These are phyloP conservation scores for Peromyscus nudipes DNA, from an alignment of 2,797 vertebrate species.

Conservation along the genomic window DNA sequence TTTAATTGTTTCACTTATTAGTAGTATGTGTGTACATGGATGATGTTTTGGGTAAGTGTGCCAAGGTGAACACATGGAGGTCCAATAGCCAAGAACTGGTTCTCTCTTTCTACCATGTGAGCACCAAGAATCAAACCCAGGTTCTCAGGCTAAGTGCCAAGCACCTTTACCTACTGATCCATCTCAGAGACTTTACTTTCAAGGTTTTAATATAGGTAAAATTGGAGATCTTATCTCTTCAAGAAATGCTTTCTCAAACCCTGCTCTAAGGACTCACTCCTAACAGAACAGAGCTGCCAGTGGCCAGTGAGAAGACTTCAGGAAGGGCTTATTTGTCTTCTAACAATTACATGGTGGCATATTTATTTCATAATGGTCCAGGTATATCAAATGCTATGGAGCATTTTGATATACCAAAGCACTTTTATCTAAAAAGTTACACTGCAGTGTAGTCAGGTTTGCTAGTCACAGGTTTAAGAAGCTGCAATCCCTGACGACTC, in stretches of 20 bases:
- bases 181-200: not conserved
- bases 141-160: not conserved
- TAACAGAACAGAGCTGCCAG: constrained; percentile 64
- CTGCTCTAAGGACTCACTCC: constrained; percentile 6
- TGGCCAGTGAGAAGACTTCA: constrained; percentile 13
- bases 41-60: not conserved
- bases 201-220: constrained; percentile 59
- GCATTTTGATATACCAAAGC: constrained; percentile 16
- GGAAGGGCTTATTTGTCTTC: constrained; percentile 50
- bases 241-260: constrained; percentile 69
- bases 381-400: constrained; percentile 62
- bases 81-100: not conserved
- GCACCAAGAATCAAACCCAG: not conserved
- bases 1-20: not conserved
- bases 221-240: constrained; percentile 48
- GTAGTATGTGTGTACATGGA: not conserved
- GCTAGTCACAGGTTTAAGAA: constrained; percentile 20
- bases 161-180: no score
- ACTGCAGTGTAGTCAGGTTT: constrained; percentile 57
- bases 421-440: constrained; percentile 59
- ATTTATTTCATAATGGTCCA: constrained; percentile 7
- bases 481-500: not conserved
- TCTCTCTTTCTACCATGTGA: not conserved
- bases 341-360: constrained; percentile 27
- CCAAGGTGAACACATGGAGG: not conserved